Base-by-base conservation (phyloP, 1,140 invertebrate genomes). In the Asbolus verrucosus region DNA sequence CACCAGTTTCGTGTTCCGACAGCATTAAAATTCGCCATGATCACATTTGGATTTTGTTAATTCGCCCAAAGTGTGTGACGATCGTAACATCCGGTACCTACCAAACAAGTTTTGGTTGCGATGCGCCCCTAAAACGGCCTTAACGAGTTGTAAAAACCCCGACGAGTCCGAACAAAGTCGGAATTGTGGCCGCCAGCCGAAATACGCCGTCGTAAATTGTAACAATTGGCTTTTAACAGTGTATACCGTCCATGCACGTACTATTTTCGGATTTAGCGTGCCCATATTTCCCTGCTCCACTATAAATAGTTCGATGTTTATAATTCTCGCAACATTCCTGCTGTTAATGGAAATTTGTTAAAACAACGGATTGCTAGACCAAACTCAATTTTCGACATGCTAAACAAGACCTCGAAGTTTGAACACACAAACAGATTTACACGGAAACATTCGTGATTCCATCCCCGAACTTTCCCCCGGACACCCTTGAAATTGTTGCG, bases 331-430 rank as follows among this genome's bases (percentile, higher is more conserved):
- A 27, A 27, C 46, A 54, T 54, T 54, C 46, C 46, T 27, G 8
- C 46, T 21, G 46, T 54, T 54, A 54, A 54, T 54, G 46, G 46
- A 54, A 54, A 54, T 54, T 50, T 54, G 46, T 27, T 54, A 54
- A 54, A 54, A 54, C 46, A 54, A 54, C 21, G 46, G 46, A 27
- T 27, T 27, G 46, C 46, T 54, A 54, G 46, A 54, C 46, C 46
- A 54, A 54, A 54, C 46, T 54, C 46, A 54, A 54, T 54, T 54
- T 54, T 54, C 46, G 19, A 54, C 46, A 54, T 54, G 46, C 46
- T 54, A 54, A 54, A 54, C 46, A 54, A 54, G 46, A 54, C 46
- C 46, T 54, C 21, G 46, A 54, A 54, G 19, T 54, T 54, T 54
- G 21, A 54, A 16, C 46, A 54, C 46, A 54, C 46, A 54, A 24